Evolutionary conservation across 2,113 vertebrate species (phyloP).

Genomic region (Chunga burmeisteri): DNA sequence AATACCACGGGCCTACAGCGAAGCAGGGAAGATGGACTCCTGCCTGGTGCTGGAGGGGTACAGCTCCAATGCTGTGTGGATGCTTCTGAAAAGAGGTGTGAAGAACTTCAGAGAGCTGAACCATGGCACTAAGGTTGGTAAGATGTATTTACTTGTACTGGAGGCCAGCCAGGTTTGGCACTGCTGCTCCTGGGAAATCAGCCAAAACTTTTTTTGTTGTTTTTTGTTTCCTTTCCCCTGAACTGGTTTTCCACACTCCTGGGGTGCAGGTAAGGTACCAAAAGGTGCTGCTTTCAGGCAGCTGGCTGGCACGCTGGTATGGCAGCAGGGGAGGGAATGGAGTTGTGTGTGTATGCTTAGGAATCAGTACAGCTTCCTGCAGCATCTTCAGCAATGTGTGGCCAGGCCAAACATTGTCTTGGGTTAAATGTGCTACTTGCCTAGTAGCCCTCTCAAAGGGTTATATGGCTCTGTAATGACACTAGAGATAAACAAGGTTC

Average conservation of each 20-base stretch:
- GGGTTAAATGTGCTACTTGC: neutral
- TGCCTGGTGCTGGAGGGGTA: neutral
- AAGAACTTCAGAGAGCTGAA: neutral
- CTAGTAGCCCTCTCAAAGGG: neutral
- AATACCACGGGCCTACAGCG: neutral
- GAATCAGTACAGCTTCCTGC: neutral
- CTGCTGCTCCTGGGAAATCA: neutral
- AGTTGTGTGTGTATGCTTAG: neutral
- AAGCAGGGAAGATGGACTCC: neutral
- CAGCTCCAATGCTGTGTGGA: accelerated
- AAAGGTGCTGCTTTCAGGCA: neutral
- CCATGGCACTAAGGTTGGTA: neutral
- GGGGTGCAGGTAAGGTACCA: neutral
- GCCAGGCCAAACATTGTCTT: neutral
- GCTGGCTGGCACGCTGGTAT: neutral
- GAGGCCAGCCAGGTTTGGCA: neutral
- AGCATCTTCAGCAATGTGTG: neutral
- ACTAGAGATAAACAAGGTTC: neutral
- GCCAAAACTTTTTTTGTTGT: neutral
- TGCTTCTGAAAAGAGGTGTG: neutral
- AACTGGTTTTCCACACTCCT: neutral
- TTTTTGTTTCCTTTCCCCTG: neutral
- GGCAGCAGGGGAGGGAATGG: neutral
- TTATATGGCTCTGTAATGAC: neutral
- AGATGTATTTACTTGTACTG: neutral